Evolutionary conservation across 30 jellyfish, hydroid and myxozoan genomes (phyloP).

Genomic region (Chironex yamaguchii): DNA sequence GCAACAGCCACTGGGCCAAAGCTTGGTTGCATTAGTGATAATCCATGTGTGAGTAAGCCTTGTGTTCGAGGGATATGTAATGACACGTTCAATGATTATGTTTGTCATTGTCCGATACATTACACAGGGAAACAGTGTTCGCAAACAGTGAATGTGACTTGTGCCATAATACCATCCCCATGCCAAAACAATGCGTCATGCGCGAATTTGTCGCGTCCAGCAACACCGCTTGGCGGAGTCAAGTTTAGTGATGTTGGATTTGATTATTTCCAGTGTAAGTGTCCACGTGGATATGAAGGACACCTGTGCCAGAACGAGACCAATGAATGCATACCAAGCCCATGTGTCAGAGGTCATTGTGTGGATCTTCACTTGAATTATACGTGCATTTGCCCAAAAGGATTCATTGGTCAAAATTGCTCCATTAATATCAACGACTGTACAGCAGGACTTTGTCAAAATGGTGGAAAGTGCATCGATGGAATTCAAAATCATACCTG

Average conservation of each 20-base stretch:
- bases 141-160: constrained; percentile 50
- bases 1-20: not conserved
- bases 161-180: constrained; percentile 44
- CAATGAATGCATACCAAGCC: constrained; percentile 37
- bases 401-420: constrained; percentile 78
- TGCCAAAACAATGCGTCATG: constrained; percentile 57
- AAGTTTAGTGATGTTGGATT: constrained; percentile 65
- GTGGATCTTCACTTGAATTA: constrained; percentile 19
- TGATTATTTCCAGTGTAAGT: constrained; percentile 66
- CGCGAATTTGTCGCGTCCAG: constrained; percentile 26
- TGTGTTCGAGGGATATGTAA: constrained; percentile 58
- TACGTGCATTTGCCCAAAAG: constrained; percentile 61
- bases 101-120: constrained; percentile 63
- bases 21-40: constrained; percentile 65
- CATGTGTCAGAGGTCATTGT: constrained; percentile 70
- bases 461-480: constrained; percentile 69
- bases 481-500: constrained; percentile 52
- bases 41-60: constrained; percentile 51
- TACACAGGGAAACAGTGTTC: constrained; percentile 68
- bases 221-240: not conserved
- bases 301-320: not conserved
- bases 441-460: constrained; percentile 55
- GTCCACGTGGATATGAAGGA: constrained; percentile 70
- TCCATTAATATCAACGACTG: constrained; percentile 67
- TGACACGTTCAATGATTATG: constrained; percentile 62